A percentile compares a stretch with the other conserved stretches of the same genome.
phyloP scores from a whole-genome alignment of 35 echinoderm and acorn worm species.

The Heliocidaris tuberculata region DNA sequence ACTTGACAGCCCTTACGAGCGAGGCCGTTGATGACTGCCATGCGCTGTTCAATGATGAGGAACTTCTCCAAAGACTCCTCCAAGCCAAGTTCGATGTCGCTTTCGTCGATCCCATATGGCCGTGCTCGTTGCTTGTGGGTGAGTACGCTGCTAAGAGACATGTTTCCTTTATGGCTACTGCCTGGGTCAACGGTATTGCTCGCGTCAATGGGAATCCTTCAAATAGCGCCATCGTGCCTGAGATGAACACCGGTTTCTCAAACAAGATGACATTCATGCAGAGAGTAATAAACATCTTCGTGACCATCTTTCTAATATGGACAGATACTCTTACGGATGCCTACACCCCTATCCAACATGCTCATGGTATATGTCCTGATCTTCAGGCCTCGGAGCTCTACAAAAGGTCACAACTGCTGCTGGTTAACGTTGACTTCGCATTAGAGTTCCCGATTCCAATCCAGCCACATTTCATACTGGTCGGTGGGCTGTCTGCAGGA shows the following conservation, averaged over 20 bases:
- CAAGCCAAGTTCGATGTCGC: constrained; percentile 56
- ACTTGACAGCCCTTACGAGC: constrained; percentile 21
- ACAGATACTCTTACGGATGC: background rate
- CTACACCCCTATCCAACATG: constrained; percentile 42
- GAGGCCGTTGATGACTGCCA: constrained; percentile 54
- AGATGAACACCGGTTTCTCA: constrained; percentile 39
- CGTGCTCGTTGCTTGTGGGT: constrained; percentile 56
- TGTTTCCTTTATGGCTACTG: constrained; percentile 54
- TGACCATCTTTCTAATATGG: constrained; percentile 32
- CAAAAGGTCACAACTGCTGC: constrained; percentile 47
- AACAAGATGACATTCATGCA: constrained; percentile 68
- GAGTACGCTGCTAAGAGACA: constrained; percentile 50
- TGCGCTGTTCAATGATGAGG: constrained; percentile 48
- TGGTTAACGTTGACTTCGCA: constrained; percentile 65
- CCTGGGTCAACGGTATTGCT: constrained; percentile 42
- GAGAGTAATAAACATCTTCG: constrained; percentile 53
- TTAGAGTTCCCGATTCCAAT: constrained; percentile 75
- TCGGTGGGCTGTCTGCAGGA: constrained; percentile 72
- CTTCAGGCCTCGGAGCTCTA: constrained; percentile 26
- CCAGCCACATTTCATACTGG: constrained; percentile 56
- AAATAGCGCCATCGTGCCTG: constrained; percentile 55
- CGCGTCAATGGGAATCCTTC: constrained; percentile 57
- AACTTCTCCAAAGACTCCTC: constrained; percentile 48
- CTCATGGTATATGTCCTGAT: constrained; percentile 44
- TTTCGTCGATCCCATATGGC: constrained; percentile 54